Evolutionary conservation across 2,888 invertebrate species (phyloP), one percentile per base, ranked within the genome.

Genomic region (Acanthosepion esculentum): DNA sequence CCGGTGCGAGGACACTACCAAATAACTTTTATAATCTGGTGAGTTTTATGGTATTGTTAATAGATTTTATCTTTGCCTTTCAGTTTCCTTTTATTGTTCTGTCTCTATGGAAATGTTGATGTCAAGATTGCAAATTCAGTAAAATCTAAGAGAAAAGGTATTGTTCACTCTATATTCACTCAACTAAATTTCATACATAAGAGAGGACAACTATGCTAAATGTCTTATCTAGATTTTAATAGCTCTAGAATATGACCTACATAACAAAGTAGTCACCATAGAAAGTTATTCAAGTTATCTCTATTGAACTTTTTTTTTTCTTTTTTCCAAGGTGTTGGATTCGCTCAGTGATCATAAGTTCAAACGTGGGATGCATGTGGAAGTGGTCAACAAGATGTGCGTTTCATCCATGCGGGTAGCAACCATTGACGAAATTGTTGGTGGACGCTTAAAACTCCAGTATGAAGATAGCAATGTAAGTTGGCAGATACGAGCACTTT

Each of bases 361-460:
- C 94, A 96, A 96, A 94, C 95, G 98, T 96, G 99, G 99, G 94
- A 98, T 99, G 96, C 98, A 98, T 97, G 98, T 99, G 97, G 99
- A 99, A 98, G 99, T 99, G 94, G 99, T 99, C 0, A 99, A 99
- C 97, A 99, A 99, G 97, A 99, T 99, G 98, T 98, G 99, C 96
- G 99, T 99, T 96, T 99, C 99, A 33, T 99, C 99, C 98, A 98
- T 99, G 96, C 96, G 98, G 94, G 98, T 99, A 94, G 99, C 99
- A 1, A 98, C 98, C 94, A 98, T 99, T 94, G 98, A 98, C 96
- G 98, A 99, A 97, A 98, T 99, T 96, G 98, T 99, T 64, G 99
- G 99, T 0, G 99, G 99, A 97, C 98, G 99, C 94, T 98, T 99
- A 95, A 98, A 99, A 96, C 98, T 99, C 3, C 98, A 98, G 96